phyloP scores from a whole-genome alignment of 1,140 invertebrate species.

The Apis laboriosa region DNA sequence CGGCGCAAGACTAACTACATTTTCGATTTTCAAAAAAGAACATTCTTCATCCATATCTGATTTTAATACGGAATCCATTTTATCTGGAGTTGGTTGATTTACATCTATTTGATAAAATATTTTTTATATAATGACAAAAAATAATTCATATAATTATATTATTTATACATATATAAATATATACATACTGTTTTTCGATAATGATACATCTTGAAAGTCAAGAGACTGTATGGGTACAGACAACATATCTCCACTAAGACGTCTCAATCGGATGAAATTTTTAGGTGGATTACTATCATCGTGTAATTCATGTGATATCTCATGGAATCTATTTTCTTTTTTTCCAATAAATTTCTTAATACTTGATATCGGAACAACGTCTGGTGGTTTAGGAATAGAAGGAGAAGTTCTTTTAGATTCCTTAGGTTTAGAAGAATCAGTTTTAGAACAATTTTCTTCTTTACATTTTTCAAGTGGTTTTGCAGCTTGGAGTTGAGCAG shows the following conservation, averaged over 20 bases:
- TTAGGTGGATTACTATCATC: slow-evolving; percentile 38
- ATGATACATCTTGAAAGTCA: neutral
- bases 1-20: slow-evolving; percentile 76
- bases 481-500: slow-evolving; percentile 73
- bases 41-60: slow-evolving; percentile 60
- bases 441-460: slow-evolving; percentile 13
- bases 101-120: slow-evolving; percentile 33
- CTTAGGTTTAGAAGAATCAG: neutral
- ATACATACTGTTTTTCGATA: slow-evolving; percentile 10
- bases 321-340: neutral
- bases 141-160: neutral
- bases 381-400: slow-evolving; percentile 54
- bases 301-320: neutral
- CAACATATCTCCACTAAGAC: slow-evolving; percentile 76
- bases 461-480: slow-evolving; percentile 58
- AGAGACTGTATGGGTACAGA: slow-evolving; percentile 56
- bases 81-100: neutral
- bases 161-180: neutral
- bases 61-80: slow-evolving; percentile 8
- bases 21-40: slow-evolving; percentile 76
- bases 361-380: slow-evolving; percentile 43
- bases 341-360: slow-evolving; percentile 15
- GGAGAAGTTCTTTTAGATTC: neutral
- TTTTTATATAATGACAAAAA: neutral
- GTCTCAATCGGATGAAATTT: slow-evolving; percentile 74